phyloP scores from a whole-genome alignment of 2,797 vertebrate species.

The Chromobotia macracanthus region DNA sequence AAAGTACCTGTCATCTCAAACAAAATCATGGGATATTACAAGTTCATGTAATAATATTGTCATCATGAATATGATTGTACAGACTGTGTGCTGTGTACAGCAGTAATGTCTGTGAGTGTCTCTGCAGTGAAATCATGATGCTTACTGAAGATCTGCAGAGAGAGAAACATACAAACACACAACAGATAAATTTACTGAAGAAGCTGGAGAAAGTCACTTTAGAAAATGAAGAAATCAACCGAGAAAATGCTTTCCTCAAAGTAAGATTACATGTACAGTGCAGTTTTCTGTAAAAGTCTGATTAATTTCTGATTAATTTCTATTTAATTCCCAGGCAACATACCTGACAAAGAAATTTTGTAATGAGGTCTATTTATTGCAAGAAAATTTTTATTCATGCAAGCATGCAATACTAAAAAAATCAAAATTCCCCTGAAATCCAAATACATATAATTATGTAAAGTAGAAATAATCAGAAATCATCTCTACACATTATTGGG shows the following conservation, averaged over 20 bases:
- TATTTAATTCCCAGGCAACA: too few species aligned
- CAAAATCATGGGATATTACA: too few species aligned
- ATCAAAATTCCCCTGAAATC: background rate
- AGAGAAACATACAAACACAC: conserved; percentile 69
- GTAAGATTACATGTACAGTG: conserved; percentile 63
- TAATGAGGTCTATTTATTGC: too few species aligned
- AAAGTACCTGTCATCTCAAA: conserved; percentile 72
- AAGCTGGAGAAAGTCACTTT: conserved; percentile 72
- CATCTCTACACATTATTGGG: too few species aligned
- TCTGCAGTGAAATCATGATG: conserved; percentile 77
- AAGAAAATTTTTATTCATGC: too few species aligned
- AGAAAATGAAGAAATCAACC: conserved; percentile 68
- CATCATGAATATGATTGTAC: background rate
- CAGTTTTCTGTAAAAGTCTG: background rate
- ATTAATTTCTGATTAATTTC: too few species aligned
- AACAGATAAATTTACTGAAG: conserved; percentile 70
- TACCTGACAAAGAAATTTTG: too few species aligned
- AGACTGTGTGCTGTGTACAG: background rate
- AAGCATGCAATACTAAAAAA: background rate
- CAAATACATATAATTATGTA: background rate
- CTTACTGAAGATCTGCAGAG: conserved; percentile 74
- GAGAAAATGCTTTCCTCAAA: conserved; percentile 82
- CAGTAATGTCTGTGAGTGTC: background rate
- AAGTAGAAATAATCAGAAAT: background rate
- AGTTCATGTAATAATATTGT: background rate